Evolutionary conservation across 2,888 invertebrate species (phyloP).

Genomic region (Automeris io): DNA sequence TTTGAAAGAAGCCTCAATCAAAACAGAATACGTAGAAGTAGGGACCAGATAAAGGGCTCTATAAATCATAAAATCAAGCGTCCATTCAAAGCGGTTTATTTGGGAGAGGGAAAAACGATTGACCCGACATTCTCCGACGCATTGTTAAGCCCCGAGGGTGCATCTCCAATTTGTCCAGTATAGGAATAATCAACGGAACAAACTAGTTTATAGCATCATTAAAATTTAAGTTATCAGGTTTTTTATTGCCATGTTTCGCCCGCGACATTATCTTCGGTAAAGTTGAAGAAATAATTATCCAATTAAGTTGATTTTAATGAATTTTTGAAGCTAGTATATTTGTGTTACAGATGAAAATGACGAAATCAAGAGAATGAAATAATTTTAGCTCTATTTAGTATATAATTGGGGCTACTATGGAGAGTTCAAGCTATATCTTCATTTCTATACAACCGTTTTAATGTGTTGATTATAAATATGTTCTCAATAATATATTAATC

Average conservation of each 20-base stretch:
- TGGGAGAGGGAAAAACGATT: conserved; percentile 53
- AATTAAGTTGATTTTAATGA: too few relatives aligned
- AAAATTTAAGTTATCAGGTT: conserved; percentile 61
- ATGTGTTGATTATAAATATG: too few relatives aligned
- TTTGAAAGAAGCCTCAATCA: conserved; percentile 72
- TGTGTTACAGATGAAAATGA: too few relatives aligned
- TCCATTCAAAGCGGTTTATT: conserved; percentile 68
- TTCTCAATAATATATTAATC: too few relatives aligned
- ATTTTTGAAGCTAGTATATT: too few relatives aligned
- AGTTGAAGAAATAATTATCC: too few relatives aligned
- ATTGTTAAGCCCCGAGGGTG: conserved; percentile 59
- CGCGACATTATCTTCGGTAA: conserved; percentile 13
- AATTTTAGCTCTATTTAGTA: too few relatives aligned
- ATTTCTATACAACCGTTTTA: too few relatives aligned
- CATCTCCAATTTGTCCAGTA: conserved; percentile 68
- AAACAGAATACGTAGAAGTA: conserved; percentile 70
- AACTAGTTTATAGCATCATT: conserved; percentile 69
- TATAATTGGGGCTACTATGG: too few relatives aligned
- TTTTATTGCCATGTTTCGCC: conserved; percentile 15
- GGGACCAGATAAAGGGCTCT: conserved; percentile 64
- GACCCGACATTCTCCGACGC: conserved; percentile 48
- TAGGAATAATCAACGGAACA: conserved; percentile 57
- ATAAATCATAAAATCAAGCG: conserved; percentile 76
- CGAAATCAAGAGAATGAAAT: too few relatives aligned
- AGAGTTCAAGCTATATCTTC: too few relatives aligned